Evolutionary conservation across 1,140 invertebrate species (phyloP).

Genomic region (Hetaerina americana): DNA sequence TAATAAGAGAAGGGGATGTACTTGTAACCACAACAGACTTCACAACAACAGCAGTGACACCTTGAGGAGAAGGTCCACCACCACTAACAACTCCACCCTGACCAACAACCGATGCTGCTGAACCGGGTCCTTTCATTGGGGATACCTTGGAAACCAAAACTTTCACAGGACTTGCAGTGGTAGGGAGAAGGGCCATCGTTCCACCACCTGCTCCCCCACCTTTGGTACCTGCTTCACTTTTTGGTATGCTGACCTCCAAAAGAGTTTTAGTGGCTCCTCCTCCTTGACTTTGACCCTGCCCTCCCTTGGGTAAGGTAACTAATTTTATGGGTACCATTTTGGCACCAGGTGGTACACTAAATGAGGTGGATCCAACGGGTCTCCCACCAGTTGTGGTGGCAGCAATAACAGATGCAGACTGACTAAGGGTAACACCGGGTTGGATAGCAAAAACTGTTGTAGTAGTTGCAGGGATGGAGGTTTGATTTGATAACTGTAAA

Average conservation of each 20-base stretch:
- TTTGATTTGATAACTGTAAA: background rate
- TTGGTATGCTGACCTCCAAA: conserved; percentile 6
- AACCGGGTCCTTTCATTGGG: conserved; percentile 13
- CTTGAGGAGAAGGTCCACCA: background rate
- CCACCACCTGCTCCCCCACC: background rate
- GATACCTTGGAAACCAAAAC: conserved; percentile 19
- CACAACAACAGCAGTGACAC: conserved; percentile 13
- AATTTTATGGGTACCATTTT: conserved; percentile 29
- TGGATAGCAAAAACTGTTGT: conserved; percentile 16
- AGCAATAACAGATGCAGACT: conserved; percentile 13
- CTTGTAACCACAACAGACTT: conserved; percentile 14
- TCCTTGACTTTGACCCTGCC: conserved; percentile 5
- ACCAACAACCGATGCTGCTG: conserved; percentile 12
- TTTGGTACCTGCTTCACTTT: conserved; percentile 3
- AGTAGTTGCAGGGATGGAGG: background rate
- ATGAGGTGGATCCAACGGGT: background rate
- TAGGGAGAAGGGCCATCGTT: background rate
- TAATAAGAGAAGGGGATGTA: background rate
- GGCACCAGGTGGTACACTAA: conserved; percentile 18
- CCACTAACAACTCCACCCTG: background rate
- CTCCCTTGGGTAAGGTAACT: conserved; percentile 23
- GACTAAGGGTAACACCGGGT: conserved; percentile 7
- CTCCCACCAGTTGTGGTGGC: conserved; percentile 3
- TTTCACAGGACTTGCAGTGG: conserved; percentile 18
- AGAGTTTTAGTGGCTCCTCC: conserved; percentile 6